These are phyloP conservation scores for Sinotaia quadrata DNA, from an alignment of 2,888 invertebrate species.

Conservation along the genomic window DNA sequence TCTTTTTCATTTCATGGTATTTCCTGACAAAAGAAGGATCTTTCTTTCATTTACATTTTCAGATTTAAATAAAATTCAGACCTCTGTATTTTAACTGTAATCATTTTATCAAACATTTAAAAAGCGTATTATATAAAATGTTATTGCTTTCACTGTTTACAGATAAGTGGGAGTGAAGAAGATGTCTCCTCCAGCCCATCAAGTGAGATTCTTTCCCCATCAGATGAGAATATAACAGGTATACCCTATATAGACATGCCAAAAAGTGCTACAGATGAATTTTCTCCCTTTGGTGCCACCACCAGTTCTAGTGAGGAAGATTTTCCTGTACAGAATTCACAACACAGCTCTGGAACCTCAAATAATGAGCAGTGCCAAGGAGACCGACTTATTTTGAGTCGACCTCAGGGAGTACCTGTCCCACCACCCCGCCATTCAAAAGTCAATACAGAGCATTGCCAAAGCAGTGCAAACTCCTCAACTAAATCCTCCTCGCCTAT, in stretches of 20 bases:
- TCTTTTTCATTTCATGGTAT: too few relatives aligned
- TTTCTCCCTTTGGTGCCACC: background rate
- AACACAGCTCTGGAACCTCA: background rate
- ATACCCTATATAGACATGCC: slow-evolving; percentile 18
- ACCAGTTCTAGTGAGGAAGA: slow-evolving; percentile 7
- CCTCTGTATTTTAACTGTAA: too few relatives aligned
- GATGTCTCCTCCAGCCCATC: slow-evolving; percentile 25
- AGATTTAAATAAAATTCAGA: too few relatives aligned
- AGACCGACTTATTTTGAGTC: slow-evolving; percentile 4
- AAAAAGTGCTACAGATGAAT: background rate
- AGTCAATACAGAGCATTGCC: background rate
- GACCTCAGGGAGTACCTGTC: background rate
- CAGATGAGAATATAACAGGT: slow-evolving; percentile 4
- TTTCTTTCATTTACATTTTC: too few relatives aligned
- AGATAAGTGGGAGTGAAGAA: slow-evolving; percentile 14
- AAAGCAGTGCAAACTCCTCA: background rate
- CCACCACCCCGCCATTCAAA: slow-evolving; percentile 17
- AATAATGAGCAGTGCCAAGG: background rate
- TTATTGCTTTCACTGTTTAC: too few relatives aligned
- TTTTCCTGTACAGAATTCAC: background rate
- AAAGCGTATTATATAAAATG: too few relatives aligned
- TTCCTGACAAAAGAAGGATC: too few relatives aligned
- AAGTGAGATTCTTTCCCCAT: slow-evolving; percentile 22
- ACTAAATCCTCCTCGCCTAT: background rate
- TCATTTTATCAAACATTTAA: too few relatives aligned